Conservation (phyloP, 2,113 vertebrate genomes). For the Syrmaticus mikado region DNA sequence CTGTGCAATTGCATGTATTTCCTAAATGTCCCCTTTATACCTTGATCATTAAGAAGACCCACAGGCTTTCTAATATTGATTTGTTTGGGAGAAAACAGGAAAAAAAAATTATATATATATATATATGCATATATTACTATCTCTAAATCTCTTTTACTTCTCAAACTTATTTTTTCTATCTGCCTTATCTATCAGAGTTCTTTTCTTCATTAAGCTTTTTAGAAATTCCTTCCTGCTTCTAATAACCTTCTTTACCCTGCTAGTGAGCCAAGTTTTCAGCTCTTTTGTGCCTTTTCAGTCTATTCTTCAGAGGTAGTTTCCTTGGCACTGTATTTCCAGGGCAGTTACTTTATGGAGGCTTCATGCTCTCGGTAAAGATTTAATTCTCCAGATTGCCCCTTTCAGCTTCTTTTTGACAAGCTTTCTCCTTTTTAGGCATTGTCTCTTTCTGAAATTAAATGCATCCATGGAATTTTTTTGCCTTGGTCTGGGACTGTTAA, state of each 20-base stretch:
- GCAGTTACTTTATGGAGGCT: conserved; percentile 20
- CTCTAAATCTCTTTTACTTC: conserved; percentile 5
- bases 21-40: conserved; percentile 16
- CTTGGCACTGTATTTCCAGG: background rate
- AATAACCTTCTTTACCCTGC: conserved; percentile 29
- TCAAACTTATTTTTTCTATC: background rate
- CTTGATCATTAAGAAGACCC: conserved; percentile 31
- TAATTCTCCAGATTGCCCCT: background rate
- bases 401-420: background rate
- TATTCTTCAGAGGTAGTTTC: background rate
- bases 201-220: conserved; percentile 46
- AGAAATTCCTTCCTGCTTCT: background rate
- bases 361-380: background rate
- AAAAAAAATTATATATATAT: too few relatives aligned
- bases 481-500: background rate
- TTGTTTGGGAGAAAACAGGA: background rate
- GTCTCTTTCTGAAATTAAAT: background rate
- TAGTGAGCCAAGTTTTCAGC: conserved; percentile 22
- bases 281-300: background rate
- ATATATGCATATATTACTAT: background rate
- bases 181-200: background rate
- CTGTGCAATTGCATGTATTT: background rate
- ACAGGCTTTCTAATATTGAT: conserved; percentile 20
- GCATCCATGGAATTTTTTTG: background rate
- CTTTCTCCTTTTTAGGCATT: background rate